Conservation (phyloP, 2,888 invertebrate species). For the Spodoptera littoralis region DNA sequence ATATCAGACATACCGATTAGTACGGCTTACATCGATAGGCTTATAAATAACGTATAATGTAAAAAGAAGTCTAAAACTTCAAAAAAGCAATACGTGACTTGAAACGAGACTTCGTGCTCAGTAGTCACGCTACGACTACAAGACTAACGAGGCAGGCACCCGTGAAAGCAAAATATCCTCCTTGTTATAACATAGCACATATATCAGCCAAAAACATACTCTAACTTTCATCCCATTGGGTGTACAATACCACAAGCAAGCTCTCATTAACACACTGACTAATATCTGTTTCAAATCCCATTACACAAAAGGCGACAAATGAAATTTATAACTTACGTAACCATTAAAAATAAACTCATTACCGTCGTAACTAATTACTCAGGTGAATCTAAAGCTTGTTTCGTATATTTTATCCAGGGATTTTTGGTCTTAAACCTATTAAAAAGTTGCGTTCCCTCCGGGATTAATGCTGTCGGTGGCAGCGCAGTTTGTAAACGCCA, state of each 20-base stretch:
- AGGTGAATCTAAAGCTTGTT: constrained; percentile 56
- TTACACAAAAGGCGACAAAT: constrained; percentile 20
- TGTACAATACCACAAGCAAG: neutral
- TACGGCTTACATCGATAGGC: no score
- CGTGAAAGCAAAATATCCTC: no score
- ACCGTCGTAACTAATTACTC: constrained; percentile 48
- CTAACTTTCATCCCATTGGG: neutral
- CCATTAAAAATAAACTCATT: constrained; percentile 48
- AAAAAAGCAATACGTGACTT: no score
- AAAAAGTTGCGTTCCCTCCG: constrained; percentile 55
- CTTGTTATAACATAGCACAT: no score
- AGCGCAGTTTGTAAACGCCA: constrained; percentile 45
- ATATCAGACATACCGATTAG: no score
- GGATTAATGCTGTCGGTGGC: constrained; percentile 40
- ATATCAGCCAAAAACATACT: constrained; percentile 1
- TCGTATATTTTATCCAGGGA: constrained; percentile 43
- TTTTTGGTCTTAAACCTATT: constrained; percentile 58
- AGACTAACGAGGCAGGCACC: no score
- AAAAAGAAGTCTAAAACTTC: no score
- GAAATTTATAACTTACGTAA: constrained; percentile 37
- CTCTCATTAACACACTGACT: constrained; percentile 15
- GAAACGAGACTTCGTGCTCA: no score
- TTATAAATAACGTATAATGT: no score
- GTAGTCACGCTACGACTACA: no score
- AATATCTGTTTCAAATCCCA: constrained; percentile 28